These are phyloP conservation scores for Heliangelus exortis DNA, from an alignment of 2,797 vertebrate genomes.

Conservation along the genomic window DNA sequence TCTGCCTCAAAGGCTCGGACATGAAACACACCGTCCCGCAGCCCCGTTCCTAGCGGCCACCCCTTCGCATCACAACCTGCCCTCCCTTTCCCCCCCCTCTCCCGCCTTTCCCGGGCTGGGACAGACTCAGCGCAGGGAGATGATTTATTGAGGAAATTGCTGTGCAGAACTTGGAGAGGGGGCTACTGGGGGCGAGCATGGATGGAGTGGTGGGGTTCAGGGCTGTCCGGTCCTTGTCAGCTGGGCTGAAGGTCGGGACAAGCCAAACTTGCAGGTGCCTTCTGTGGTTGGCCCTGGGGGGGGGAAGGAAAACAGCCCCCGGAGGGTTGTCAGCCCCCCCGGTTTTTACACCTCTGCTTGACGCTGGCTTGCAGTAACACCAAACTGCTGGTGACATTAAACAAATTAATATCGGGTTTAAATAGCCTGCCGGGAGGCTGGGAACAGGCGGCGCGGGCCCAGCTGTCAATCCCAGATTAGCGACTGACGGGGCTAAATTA, in stretches of 20 bases:
- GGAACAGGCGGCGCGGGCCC: not conserved
- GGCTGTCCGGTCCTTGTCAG: not conserved
- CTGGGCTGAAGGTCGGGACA: not conserved
- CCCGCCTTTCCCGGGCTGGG: not conserved
- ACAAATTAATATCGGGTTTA: conserved; percentile 60
- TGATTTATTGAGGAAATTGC: not conserved
- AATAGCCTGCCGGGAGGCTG: conserved; percentile 42
- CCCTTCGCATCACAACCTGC: not conserved
- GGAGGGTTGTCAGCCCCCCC: not conserved
- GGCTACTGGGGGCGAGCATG: not conserved
- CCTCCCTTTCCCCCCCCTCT: not conserved
- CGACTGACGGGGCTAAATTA: conserved; percentile 17
- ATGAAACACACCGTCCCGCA: not conserved
- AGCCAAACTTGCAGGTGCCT: not conserved
- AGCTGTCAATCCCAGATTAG: conserved; percentile 58
- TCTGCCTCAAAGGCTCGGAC: conserved; percentile 16
- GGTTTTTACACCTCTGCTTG: not conserved
- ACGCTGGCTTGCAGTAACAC: not conserved
- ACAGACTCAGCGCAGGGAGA: not conserved
- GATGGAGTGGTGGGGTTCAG: fast-evolving
- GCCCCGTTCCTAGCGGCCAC: not conserved
- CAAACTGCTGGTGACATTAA: conserved; percentile 62
- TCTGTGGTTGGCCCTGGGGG: not conserved
- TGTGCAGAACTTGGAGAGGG: not conserved
- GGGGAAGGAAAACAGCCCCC: not conserved